Evolutionary conservation across 1,140 invertebrate species (phyloP), one percentile per base, ranked within the genome.

Genomic region (Zaprionus gabonicus): DNA sequence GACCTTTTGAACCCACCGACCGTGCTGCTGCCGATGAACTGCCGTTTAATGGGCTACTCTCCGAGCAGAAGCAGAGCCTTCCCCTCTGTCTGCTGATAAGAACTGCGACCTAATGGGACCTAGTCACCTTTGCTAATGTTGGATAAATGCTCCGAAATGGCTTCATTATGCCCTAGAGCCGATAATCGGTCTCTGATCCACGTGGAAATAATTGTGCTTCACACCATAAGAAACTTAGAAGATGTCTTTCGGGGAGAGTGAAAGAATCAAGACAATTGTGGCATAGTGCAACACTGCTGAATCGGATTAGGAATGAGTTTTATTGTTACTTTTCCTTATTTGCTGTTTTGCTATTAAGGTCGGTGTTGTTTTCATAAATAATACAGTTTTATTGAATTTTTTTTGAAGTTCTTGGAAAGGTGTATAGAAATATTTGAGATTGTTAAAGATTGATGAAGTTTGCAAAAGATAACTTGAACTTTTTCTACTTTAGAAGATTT

Each of bases 21-120:
- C 4, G 3, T 46, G 44, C 41, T 46, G 44, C 41, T 15, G 51
- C 59, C 72, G 70, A 60, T 59, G 76, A 81, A 81, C 78, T 88
- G 84, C 78, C 68, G 71, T 90, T 88, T 84, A 88, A 88, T 88
- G 78, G 78, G 71, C 80, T 88, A 76, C 82, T 80, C 80, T 79
- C 44, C 69, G 34, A 36, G 73, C 46, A 10, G 63, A 23, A 64
- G 68, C 41, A 38, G 31, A n/a, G 7, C 41, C 6, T 17, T 9
- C n/a, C 7, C 51, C 56, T 49, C 59, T 17, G 55, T 36, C 13
- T n/a, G 53, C 62, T 31, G 84, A 88, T 87, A 87, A 88, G 71
- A 51, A 5, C 10, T 13, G 67, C 15, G n/a, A 28, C 57, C 73
- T 83, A 88, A 88, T 83, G 84, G 72, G 73, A n/a, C 53, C 60